Percentiles rank a stretch among this genome's conserved stretches.
These are phyloP conservation scores for Phragmatobia fuliginosa DNA, from an alignment of 2,888 invertebrate genomes.

Conservation along the genomic window DNA sequence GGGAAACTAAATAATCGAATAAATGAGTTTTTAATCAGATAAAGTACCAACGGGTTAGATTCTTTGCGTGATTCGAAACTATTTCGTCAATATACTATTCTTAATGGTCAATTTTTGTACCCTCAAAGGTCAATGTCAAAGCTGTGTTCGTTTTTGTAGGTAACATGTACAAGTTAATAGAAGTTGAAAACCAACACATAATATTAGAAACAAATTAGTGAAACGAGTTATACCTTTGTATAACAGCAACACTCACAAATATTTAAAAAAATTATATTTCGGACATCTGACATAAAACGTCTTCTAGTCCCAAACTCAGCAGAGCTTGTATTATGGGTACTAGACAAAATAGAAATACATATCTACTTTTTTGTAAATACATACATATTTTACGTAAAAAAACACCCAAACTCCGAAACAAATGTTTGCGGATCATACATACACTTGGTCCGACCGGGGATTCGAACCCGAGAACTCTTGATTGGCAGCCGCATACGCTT, in stretches of 20 bases:
- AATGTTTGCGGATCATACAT: too few relatives aligned
- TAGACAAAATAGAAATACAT: too few relatives aligned
- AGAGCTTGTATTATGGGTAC: too few relatives aligned
- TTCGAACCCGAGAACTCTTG: too few relatives aligned
- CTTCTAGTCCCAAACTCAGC: too few relatives aligned
- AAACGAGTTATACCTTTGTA: background rate
- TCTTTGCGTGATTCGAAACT: constrained; percentile 1
- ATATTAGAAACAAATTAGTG: constrained; percentile 1
- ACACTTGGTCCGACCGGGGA: too few relatives aligned
- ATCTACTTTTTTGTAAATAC: too few relatives aligned
- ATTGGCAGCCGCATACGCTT: too few relatives aligned
- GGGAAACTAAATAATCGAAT: background rate
- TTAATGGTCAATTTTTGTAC: constrained; percentile 5
- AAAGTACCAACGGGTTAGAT: background rate
- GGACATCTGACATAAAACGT: too few relatives aligned
- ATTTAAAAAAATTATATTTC: too few relatives aligned
- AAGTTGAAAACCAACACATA: background rate
- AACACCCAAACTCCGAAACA: too few relatives aligned
- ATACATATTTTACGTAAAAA: too few relatives aligned
- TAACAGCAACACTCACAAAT: background rate
- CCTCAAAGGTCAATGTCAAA: constrained; percentile 5
- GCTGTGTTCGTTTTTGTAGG: background rate
- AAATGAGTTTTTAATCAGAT: constrained; percentile 6
- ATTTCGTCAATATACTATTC: constrained; percentile 11
- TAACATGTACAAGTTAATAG: background rate